Percentiles rank a stretch among this genome's conserved stretches.
Evolutionary conservation across 2,888 invertebrate species (phyloP).

Genomic region (Eupithecia centaureata): DNA sequence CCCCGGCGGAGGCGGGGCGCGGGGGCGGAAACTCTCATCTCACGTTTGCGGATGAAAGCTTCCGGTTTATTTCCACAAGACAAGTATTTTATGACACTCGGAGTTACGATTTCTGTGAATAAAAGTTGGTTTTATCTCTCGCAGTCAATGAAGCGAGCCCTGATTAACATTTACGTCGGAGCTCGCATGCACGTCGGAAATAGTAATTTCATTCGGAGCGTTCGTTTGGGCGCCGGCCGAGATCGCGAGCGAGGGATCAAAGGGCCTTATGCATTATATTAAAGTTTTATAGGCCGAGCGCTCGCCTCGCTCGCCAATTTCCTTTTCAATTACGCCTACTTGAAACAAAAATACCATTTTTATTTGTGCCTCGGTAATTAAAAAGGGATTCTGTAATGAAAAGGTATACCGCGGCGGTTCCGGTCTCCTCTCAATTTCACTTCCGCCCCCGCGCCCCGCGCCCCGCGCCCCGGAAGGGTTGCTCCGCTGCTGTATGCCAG

Average conservation of each 20-base stretch:
- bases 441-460: constrained; percentile 67
- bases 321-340: constrained; percentile 84
- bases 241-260: constrained; percentile 79
- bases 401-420: constrained; percentile 81
- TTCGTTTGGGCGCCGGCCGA: constrained; percentile 53
- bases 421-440: constrained; percentile 82
- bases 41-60: constrained; percentile 75
- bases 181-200: constrained; percentile 26
- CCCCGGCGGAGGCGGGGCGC: background rate
- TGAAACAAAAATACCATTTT: constrained; percentile 83
- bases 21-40: constrained; percentile 59
- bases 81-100: constrained; percentile 76
- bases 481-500: background rate
- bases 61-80: constrained; percentile 75
- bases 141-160: constrained; percentile 43
- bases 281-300: constrained; percentile 78
- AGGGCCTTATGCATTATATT: constrained; percentile 82
- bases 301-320: constrained; percentile 76
- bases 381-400: constrained; percentile 84
- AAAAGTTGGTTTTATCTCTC: constrained; percentile 56
- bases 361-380: constrained; percentile 82
- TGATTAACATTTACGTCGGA: constrained; percentile 24
- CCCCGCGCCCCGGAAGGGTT: background rate
- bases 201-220: constrained; percentile 47
- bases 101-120: constrained; percentile 55